These are phyloP conservation scores for Drosophila athabasca DNA, from an alignment of 1,140 invertebrate genomes.

Conservation along the genomic window DNA sequence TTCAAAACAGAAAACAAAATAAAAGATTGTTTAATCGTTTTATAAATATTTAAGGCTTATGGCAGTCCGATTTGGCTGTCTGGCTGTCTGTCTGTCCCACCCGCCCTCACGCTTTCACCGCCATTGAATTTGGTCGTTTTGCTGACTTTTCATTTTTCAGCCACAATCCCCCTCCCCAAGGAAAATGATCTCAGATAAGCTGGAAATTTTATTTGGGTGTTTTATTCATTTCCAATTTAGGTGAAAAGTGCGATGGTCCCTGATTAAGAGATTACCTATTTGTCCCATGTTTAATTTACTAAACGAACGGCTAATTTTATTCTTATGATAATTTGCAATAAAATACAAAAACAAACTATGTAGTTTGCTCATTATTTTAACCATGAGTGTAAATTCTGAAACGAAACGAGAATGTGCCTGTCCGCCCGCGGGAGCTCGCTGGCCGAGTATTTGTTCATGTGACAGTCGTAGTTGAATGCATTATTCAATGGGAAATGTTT, in stretches of 20 bases:
- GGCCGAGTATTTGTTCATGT: slow-evolving; percentile 11
- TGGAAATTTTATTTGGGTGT: slow-evolving; percentile 67
- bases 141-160: slow-evolving; percentile 50
- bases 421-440: not conserved
- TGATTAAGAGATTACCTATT: not conserved
- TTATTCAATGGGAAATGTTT: slow-evolving; percentile 58
- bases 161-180: slow-evolving; percentile 1
- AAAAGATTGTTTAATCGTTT: slow-evolving; percentile 50
- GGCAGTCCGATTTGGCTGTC: slow-evolving; percentile 37
- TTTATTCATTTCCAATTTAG: slow-evolving; percentile 48
- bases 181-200: slow-evolving; percentile 57
- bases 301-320: not conserved
- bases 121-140: slow-evolving; percentile 8
- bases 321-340: too few species aligned
- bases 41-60: slow-evolving; percentile 66
- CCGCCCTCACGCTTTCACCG: not conserved
- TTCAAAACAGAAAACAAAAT: slow-evolving; percentile 27
- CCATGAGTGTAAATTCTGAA: not conserved
- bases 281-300: not conserved
- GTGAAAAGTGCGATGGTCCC: not conserved
- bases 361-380: too few species aligned
- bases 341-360: too few species aligned
- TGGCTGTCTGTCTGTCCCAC: not conserved
- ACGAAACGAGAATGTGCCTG: not conserved
- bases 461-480: slow-evolving; percentile 67